Percentiles rank a stretch among this genome's conserved stretches.
phyloP scores from a whole-genome alignment of 1,140 invertebrate species.

The Pectinophora gossypiella region DNA sequence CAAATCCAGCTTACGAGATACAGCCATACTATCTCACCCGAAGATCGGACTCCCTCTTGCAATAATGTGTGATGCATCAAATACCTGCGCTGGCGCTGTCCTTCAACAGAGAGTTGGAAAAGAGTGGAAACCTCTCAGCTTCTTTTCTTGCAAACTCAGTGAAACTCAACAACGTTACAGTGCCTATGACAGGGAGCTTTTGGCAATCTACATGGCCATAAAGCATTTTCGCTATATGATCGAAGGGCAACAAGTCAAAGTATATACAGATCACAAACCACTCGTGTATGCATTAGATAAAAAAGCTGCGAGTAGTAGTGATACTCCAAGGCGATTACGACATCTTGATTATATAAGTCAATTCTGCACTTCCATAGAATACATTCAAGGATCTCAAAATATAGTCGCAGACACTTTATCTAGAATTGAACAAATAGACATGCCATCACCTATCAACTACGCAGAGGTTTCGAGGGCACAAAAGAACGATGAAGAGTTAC shows the following conservation, averaged over 20 bases:
- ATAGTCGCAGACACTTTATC: slow-evolving; percentile 28
- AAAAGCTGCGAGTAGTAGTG: neutral
- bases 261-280: neutral
- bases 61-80: neutral
- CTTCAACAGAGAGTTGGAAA: neutral
- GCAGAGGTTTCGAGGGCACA: neutral
- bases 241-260: neutral
- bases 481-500: neutral
- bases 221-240: neutral
- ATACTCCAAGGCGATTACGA: neutral
- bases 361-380: neutral
- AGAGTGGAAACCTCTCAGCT: neutral
- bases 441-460: slow-evolving; percentile 8
- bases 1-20: neutral
- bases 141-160: neutral
- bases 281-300: neutral
- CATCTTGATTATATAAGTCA: neutral
- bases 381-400: neutral
- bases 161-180: neutral
- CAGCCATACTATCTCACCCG: neutral
- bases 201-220: neutral
- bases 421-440: neutral
- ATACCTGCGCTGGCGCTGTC: neutral
- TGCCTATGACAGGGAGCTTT: neutral
- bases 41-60: neutral